Conservation (phyloP, 2,113 vertebrate genomes). For the Cepphus grylle region DNA sequence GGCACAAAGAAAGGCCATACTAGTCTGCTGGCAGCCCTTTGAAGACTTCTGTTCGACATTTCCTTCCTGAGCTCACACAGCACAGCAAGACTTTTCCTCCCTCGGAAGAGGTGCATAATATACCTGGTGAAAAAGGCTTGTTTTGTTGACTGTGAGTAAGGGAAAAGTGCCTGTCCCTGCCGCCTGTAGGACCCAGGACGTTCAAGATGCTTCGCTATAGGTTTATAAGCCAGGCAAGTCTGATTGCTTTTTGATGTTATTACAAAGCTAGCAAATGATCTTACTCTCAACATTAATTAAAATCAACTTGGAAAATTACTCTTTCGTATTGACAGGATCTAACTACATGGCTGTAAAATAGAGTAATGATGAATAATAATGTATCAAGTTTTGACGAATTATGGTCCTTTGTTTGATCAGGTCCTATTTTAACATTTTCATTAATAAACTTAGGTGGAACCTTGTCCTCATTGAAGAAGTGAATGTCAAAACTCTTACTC, state of each 20-base stretch:
- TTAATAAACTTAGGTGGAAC: background rate
- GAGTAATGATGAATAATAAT: background rate
- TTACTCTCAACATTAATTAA: slow-evolving; percentile 22
- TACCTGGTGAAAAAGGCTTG: background rate
- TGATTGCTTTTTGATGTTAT: slow-evolving; percentile 5
- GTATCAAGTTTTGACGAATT: background rate
- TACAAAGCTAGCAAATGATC: background rate
- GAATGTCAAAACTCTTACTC: background rate
- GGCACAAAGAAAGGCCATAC: background rate
- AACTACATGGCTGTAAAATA: background rate
- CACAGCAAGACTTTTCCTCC: background rate
- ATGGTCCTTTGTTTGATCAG: background rate
- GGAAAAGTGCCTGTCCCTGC: background rate
- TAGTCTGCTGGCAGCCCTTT: background rate
- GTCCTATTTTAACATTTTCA: background rate
- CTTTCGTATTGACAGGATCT: background rate
- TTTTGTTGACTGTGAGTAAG: background rate
- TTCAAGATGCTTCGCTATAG: background rate
- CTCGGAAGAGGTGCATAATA: background rate
- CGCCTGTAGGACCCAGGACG: background rate
- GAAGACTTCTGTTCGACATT: background rate
- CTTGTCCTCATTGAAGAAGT: background rate
- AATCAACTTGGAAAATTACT: background rate
- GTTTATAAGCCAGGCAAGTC: background rate
- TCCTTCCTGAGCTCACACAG: background rate